phyloP scores from a whole-genome alignment of 2,113 vertebrate genomes.

The Sylvietta virens region DNA sequence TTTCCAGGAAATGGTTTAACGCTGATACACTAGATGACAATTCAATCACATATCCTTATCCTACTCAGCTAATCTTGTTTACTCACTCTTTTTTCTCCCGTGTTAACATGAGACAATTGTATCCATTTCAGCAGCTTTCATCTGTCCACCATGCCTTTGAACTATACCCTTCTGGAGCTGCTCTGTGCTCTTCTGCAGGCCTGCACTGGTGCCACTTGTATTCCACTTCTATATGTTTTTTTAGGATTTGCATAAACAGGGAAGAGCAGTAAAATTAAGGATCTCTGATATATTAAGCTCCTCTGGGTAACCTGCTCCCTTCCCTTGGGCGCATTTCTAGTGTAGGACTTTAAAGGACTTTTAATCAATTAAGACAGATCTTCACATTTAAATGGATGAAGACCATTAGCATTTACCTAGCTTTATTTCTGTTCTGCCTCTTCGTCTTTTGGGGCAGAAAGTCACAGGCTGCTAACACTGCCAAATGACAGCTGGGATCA shows the following conservation, averaged over 20 bases:
- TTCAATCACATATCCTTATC: conserved; percentile 59
- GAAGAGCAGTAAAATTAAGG: conserved; percentile 2
- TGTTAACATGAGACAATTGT: conserved; percentile 53
- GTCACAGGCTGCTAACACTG: neutral
- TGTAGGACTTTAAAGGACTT: neutral
- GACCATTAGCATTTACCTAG: neutral
- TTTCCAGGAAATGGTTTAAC: conserved; percentile 56
- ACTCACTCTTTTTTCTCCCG: conserved; percentile 26
- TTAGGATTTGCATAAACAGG: conserved; percentile 28
- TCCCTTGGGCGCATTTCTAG: conserved; percentile 1
- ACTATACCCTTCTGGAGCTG: neutral
- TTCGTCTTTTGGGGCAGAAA: neutral
- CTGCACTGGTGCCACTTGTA: neutral
- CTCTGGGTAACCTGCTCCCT: neutral
- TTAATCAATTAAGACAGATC: neutral
- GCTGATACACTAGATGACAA: conserved; percentile 58
- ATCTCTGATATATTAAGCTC: neutral
- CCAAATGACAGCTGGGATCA: neutral
- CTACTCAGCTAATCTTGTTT: conserved; percentile 62
- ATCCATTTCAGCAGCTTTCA: conserved; percentile 54
- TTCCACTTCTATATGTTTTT: neutral
- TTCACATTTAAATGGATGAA: neutral
- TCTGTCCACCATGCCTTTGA: conserved; percentile 32
- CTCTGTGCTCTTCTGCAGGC: neutral
- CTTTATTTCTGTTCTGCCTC: neutral